These are phyloP conservation scores for Pachypanchax playfairii DNA, from an alignment of 2,113 vertebrate species.

Conservation along the genomic window DNA sequence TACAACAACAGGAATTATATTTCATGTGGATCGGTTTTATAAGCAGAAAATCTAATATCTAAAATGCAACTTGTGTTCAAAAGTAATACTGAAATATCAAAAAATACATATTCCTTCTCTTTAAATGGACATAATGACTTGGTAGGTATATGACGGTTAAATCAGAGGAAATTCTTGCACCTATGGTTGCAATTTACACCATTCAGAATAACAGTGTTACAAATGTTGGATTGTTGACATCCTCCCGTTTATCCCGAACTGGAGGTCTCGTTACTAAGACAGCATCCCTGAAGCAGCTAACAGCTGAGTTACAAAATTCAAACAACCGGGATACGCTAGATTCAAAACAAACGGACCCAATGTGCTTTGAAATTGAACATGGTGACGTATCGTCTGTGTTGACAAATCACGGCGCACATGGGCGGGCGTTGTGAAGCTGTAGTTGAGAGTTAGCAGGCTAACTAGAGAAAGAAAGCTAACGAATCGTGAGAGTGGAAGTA, in stretches of 20 bases:
- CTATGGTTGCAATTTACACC: constrained; percentile 13
- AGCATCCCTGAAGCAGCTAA: neutral
- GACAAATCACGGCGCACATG: constrained; percentile 68
- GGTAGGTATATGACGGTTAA: neutral
- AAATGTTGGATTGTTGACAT: neutral
- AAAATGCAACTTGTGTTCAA: neutral
- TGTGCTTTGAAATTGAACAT: constrained; percentile 31
- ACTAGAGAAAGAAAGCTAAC: constrained; percentile 78
- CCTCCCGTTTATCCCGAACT: neutral
- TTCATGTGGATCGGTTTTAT: too few relatives aligned
- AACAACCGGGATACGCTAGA: constrained; percentile 15
- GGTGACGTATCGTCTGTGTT: constrained; percentile 54
- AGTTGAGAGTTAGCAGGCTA: constrained; percentile 76
- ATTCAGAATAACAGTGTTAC: constrained; percentile 29
- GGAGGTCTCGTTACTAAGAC: neutral
- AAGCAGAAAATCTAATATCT: neutral
- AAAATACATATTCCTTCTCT: neutral
- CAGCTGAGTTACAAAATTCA: neutral
- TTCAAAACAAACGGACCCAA: constrained; percentile 22
- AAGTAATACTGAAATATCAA: neutral
- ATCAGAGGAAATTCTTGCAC: neutral
- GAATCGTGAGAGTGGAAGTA: constrained; percentile 76
- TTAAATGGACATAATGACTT: neutral
- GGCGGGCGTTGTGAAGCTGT: constrained; percentile 76
- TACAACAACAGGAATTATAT: too few relatives aligned